Evolutionary conservation across 2,888 invertebrate genomes (phyloP).

Genomic region (Noctua comes): DNA sequence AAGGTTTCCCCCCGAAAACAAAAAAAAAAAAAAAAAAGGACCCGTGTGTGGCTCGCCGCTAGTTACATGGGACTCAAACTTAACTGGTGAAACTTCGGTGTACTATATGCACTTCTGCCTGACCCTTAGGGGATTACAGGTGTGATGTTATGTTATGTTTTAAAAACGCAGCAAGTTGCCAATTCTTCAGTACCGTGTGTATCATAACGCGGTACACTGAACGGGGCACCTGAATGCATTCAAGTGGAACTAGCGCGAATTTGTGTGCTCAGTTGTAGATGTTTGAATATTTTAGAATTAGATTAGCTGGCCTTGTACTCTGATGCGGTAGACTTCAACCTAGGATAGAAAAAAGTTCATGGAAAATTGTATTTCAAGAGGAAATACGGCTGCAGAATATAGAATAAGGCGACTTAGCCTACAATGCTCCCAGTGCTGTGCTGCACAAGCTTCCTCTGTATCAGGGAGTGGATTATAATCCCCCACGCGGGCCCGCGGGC

Average conservation of each 20-base stretch:
- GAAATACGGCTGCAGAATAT: background rate
- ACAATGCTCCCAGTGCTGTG: background rate
- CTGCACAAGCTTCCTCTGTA: background rate
- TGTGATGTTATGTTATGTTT: background rate
- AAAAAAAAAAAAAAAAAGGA: too few species aligned
- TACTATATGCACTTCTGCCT: background rate
- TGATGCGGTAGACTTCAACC: background rate
- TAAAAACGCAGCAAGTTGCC: background rate
- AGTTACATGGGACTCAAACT: too few species aligned
- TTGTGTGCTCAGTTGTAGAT: conserved; percentile 19
- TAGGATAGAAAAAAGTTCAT: background rate
- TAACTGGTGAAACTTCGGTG: too few species aligned
- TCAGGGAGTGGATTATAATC: background rate
- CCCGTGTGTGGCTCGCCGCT: too few species aligned
- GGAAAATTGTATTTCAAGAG: background rate
- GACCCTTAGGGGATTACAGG: background rate
- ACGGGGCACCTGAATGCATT: conserved; percentile 52
- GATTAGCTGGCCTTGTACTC: background rate
- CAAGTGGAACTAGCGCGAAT: conserved; percentile 52
- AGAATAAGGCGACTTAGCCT: background rate
- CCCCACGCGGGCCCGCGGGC: background rate
- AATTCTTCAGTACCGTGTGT: conserved; percentile 34
- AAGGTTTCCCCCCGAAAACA: too few species aligned
- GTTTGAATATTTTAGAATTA: conserved; percentile 36
- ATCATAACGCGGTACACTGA: conserved; percentile 20